Conservation (phyloP, 2,113 vertebrate species). For the Dascyllus trimaculatus region DNA sequence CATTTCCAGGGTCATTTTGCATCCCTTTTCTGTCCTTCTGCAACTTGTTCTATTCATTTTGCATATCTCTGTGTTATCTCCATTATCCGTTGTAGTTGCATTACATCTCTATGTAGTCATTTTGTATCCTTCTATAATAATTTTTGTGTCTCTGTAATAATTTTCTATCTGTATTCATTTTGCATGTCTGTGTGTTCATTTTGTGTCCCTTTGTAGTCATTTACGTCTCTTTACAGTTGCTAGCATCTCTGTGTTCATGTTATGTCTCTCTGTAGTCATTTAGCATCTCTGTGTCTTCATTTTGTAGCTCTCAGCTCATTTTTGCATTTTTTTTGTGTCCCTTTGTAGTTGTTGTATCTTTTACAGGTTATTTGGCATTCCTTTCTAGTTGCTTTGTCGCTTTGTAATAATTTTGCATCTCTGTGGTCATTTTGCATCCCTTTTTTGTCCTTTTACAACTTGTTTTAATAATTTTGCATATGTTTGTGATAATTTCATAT, state of each 20-base stretch:
- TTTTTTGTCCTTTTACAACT: too few species aligned
- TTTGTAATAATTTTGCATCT: too few species aligned
- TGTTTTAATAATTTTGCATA: too few species aligned
- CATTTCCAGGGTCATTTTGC: too few species aligned
- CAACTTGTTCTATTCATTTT: too few species aligned
- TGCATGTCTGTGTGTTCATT: background rate
- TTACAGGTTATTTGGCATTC: too few species aligned
- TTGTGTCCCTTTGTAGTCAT: background rate
- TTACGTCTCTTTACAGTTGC: background rate
- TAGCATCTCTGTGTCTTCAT: background rate
- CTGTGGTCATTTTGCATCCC: background rate
- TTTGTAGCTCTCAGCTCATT: background rate
- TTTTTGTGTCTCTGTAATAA: background rate
- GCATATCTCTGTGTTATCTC: too few species aligned
- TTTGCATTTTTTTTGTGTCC: too few species aligned
- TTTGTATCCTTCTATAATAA: background rate
- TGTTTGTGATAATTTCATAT: too few species aligned
- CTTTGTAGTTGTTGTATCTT: too few species aligned
- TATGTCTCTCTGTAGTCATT: background rate
- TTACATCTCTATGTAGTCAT: background rate
- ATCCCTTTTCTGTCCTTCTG: too few species aligned
- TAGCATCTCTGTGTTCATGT: background rate
- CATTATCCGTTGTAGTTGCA: too few species aligned
- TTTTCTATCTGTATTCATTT: background rate
- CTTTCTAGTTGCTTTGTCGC: background rate